These are phyloP conservation scores for Lanius collurio DNA, from an alignment of 2,113 vertebrate species.

Conservation along the genomic window DNA sequence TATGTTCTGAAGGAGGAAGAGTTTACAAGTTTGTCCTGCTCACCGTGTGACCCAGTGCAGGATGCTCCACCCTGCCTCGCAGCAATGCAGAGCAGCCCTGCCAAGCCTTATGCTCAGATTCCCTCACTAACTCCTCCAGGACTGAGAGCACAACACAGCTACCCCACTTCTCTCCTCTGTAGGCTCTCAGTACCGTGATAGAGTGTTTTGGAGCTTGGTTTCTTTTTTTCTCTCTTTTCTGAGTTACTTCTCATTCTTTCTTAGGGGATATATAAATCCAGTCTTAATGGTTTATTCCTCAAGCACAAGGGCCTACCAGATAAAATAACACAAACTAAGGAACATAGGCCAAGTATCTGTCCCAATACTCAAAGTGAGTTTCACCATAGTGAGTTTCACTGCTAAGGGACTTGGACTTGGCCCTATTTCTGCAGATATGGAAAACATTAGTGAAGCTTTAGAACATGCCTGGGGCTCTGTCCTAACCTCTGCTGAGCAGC, in stretches of 20 bases:
- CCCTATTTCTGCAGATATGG: conserved; percentile 12
- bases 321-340: conserved; percentile 17
- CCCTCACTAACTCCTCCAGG: background rate
- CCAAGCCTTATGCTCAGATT: background rate
- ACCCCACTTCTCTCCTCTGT: background rate
- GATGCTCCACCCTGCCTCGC: background rate
- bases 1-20: conserved; percentile 31
- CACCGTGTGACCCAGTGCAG: background rate
- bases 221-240: background rate
- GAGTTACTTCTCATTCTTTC: background rate
- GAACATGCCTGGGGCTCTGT: conserved; percentile 40
- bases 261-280: background rate
- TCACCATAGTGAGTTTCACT: background rate
- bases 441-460: conserved; percentile 41
- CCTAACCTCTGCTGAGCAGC: conserved; percentile 13
- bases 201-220: background rate
- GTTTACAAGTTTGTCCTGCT: background rate
- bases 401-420: conserved; percentile 6
- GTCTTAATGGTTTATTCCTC: conserved; percentile 6
- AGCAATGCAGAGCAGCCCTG: background rate
- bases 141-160: background rate
- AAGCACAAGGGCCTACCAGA: background rate
- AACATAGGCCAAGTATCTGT: conserved; percentile 23
- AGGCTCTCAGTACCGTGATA: background rate
- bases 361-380: conserved; percentile 13